Evolutionary conservation across 30 jellyfish, hydroid and myxozoan species (phyloP), one percentile per base, ranked within the genome.

Genomic region (Chironex yamaguchii): DNA sequence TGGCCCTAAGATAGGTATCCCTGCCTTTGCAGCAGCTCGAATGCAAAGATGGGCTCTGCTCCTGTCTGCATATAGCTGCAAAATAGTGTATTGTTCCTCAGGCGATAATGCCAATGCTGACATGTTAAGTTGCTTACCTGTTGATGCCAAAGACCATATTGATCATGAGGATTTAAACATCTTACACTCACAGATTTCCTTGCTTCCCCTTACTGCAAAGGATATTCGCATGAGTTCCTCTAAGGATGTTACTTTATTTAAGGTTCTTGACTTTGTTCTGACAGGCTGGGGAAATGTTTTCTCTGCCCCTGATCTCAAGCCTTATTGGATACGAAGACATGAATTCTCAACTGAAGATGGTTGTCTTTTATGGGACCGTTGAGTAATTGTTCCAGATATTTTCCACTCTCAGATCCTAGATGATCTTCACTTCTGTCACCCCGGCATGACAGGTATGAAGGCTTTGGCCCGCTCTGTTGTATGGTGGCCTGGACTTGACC

Each of bases 41-140:
- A 58, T 79, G 6, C 90, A 71, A 67, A 26, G 96, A 12, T 79
- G 96, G 96, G 96, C 96, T 34, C 27, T 85, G 22, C 35, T 79
- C 12, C 50, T 85, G 29, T 74, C 76, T 21, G 1, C 35, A 4
- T 77, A 71, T 36, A 12, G 53, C 20, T 84, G 52, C 22, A 25
- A 48, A 14, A n/a, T n/a, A n/a, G n/a, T n/a, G n/a, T n/a, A n/a
- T n/a, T n/a, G n/a, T n/a, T n/a, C n/a, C n/a, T n/a, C n/a, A n/a
- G n/a, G n/a, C n/a, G n/a, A n/a, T n/a, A n/a, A n/a, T n/a, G n/a
- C n/a, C n/a, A n/a, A n/a, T n/a, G n/a, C n/a, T n/a, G n/a, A n/a
- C n/a, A n/a, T n/a, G n/a, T n/a, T n/a, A n/a, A n/a, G n/a, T n/a
- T n/a, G n/a, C n/a, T n/a, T n/a, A n/a, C n/a, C n/a, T n/a, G n/a